Base-by-base conservation (phyloP, 2,888 invertebrate genomes). In the Pachycephus smyrnensis region DNA sequence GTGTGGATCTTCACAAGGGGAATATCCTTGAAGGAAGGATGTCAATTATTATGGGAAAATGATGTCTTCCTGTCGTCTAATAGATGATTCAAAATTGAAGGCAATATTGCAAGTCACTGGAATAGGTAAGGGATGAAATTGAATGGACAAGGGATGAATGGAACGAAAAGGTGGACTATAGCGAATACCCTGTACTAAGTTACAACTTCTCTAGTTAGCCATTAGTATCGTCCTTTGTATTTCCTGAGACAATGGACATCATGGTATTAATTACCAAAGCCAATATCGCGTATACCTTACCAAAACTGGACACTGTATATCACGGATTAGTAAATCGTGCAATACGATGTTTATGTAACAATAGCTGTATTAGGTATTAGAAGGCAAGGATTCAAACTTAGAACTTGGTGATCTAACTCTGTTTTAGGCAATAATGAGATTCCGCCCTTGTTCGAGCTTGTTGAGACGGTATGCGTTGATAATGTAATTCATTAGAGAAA, bases 191-290 rank as follows among this genome's bases (percentile, higher is more conserved):
- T 31, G 23, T 75, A 68, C 75, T 76, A 76, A 82, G 82, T 84
- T 81, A 82, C 83, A 81, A 83, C 82, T 82, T 83, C 83, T 81
- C 80, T 73, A 75, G 80, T 79, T 82, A 82, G 81, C 86, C 85
- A 87, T 89, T 88, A 88, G 85, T 84, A 81, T 75, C 73, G 78
- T 82, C 84, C 80, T 87, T 89, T 88, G 89, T 87, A 82, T 74
- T 80, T 73, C 76, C 73, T 76, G 76, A 83, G 85, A 87, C 86
- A 89, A 88, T 86, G 81, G 85, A 82, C 84, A 83, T 82, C 83
- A 83, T 82, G 84, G 86, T 87, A 89, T 87, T 86, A 87, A 86
- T 88, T 86, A 86, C 86, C 85, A 86, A 87, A 89, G 87, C 89
- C 88, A 89, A 89, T 89, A 88, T 87, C 82, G 82, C 77, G 82